phyloP scores from a whole-genome alignment of 1,140 invertebrate species.

The Drosophila bocqueti region DNA sequence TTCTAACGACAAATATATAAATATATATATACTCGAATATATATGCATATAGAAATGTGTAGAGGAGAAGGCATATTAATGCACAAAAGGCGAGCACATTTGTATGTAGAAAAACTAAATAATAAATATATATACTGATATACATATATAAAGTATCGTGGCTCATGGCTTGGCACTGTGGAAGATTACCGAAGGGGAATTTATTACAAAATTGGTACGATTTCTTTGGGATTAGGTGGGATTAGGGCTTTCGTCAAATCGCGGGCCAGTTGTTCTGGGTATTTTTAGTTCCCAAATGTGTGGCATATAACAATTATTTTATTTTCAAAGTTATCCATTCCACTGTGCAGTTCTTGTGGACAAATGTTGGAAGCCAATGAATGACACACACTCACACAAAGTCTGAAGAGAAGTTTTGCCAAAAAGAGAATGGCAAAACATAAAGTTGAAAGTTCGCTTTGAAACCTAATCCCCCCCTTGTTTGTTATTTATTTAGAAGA shows the following conservation, averaged over 20 bases:
- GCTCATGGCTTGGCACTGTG: constrained; percentile 39
- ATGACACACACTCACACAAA: constrained; percentile 27
- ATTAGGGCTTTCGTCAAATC: constrained; percentile 33
- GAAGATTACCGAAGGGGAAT: constrained; percentile 29
- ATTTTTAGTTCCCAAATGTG: constrained; percentile 16
- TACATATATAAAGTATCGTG: constrained; percentile 23
- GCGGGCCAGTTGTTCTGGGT: neutral
- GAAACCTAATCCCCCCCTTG: constrained; percentile 15
- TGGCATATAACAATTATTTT: neutral
- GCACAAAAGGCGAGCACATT: constrained; percentile 8
- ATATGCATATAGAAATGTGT: constrained; percentile 1
- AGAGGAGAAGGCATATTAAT: constrained; percentile 11
- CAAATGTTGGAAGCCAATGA: constrained; percentile 16
- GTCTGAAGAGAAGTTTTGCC: constrained; percentile 27
- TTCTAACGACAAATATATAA: constrained; percentile 47
- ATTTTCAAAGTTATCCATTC: neutral
- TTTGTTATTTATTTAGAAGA: constrained; percentile 37
- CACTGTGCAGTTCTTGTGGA: constrained; percentile 52
- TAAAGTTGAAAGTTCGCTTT: constrained; percentile 52
- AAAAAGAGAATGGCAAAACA: constrained; percentile 35
- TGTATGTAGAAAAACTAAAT: constrained; percentile 45
- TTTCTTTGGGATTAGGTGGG: constrained; percentile 10
- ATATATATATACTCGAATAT: constrained; percentile 1
- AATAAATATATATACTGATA: constrained; percentile 42
- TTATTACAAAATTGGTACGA: constrained; percentile 40